Percentiles rank a stretch among this genome's conserved stretches.
Conservation (phyloP, 2,113 vertebrate genomes). For the Scartelaos histophorus region DNA sequence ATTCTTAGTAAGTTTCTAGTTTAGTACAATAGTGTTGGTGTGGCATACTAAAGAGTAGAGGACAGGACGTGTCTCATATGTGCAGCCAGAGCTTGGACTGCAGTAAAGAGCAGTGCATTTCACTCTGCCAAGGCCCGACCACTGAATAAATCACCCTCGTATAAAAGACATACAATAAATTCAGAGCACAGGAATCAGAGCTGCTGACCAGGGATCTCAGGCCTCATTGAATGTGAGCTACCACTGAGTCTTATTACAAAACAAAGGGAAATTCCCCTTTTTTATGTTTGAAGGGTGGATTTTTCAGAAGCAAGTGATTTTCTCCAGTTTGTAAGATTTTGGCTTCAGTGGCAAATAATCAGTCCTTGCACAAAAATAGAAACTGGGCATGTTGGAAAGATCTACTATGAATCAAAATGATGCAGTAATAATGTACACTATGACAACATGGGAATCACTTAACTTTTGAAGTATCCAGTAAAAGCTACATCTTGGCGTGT, state of each 20-base stretch:
- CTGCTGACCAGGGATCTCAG: neutral
- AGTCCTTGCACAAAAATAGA: neutral
- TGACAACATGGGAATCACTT: neutral
- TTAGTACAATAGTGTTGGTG: conserved; percentile 10
- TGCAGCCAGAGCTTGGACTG: conserved; percentile 34
- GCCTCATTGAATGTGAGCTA: neutral
- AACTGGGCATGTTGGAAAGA: too few species aligned
- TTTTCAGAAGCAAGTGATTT: neutral
- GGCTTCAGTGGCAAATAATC: neutral
- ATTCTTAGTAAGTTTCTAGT: neutral
- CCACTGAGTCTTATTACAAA: neutral
- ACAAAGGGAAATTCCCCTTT: neutral
- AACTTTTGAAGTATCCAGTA: neutral
- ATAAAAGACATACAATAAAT: conserved; percentile 1
- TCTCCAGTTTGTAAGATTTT: neutral
- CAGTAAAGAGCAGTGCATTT: conserved; percentile 17
- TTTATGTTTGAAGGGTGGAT: neutral
- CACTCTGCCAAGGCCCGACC: conserved; percentile 13
- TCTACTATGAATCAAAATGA: too few species aligned
- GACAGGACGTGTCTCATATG: conserved; percentile 36
- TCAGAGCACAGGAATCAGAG: neutral
- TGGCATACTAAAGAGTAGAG: conserved; percentile 32
- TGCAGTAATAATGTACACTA: too few species aligned
- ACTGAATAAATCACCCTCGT: conserved; percentile 45
- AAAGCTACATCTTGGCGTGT: neutral